These are phyloP conservation scores for Odontocerum albicorne DNA, from an alignment of 2,888 invertebrate genomes.

Conservation along the genomic window DNA sequence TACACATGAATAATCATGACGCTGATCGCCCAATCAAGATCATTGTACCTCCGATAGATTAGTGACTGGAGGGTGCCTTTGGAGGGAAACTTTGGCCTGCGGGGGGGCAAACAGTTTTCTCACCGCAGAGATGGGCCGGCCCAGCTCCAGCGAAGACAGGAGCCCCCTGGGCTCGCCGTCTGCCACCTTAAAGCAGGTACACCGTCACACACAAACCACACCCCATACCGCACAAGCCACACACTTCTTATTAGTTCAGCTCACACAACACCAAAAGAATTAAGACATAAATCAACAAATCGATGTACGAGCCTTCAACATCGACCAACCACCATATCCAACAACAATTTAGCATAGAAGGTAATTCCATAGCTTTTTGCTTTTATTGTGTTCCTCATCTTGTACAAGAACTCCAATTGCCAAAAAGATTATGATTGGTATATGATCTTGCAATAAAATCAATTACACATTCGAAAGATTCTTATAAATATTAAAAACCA, in stretches of 20 bases:
- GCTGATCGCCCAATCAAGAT: background rate
- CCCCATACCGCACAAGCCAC: conserved; percentile 6
- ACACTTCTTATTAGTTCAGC: background rate
- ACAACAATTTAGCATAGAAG: background rate
- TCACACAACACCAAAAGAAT: background rate
- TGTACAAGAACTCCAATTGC: too few relatives aligned
- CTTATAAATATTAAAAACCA: too few relatives aligned
- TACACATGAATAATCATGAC: background rate
- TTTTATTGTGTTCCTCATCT: too few relatives aligned
- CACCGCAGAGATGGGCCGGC: conserved; percentile 54
- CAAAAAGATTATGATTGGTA: too few relatives aligned
- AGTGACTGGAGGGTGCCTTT: conserved; percentile 55
- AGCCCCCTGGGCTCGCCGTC: conserved; percentile 27
- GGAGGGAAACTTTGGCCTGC: conserved; percentile 44
- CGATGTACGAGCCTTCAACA: background rate
- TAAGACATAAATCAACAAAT: too few relatives aligned
- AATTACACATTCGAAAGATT: too few relatives aligned
- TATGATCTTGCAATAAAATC: too few relatives aligned
- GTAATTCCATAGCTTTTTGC: too few relatives aligned
- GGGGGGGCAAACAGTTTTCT: conserved; percentile 55
- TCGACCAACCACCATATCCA: background rate
- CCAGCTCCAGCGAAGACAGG: conserved; percentile 48
- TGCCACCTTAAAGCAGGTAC: conserved; percentile 22
- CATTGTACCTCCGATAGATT: conserved; percentile 55
- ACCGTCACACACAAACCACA: too few relatives aligned